phyloP scores from a whole-genome alignment of 1,140 invertebrate genomes.

The Neodiprion virginianus region DNA sequence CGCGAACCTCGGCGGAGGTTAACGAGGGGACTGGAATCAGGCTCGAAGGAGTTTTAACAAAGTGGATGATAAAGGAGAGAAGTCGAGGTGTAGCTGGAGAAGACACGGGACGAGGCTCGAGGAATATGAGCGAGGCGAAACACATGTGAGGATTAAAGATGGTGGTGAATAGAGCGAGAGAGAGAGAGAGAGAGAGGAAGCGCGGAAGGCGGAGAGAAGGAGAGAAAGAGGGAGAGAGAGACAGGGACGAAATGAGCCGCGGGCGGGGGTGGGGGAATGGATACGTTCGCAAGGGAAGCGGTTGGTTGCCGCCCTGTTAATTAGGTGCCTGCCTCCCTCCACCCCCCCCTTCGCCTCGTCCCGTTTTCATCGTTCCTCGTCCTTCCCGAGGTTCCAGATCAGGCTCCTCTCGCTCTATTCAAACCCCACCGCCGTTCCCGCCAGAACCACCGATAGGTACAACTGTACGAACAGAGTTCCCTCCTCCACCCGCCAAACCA shows the following conservation, averaged over 20 bases:
- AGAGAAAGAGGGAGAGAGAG: slow-evolving; percentile 11
- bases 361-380: slow-evolving; percentile 11
- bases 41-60: too few relatives aligned
- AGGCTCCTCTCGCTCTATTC: slow-evolving; percentile 15
- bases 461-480: not conserved
- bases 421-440: not conserved
- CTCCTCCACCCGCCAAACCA: too few relatives aligned
- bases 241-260: not conserved
- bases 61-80: too few relatives aligned
- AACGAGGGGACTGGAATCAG: too few relatives aligned
- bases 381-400: not conserved
- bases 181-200: not conserved
- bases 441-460: not conserved
- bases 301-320: slow-evolving; percentile 1
- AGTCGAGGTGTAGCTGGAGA: too few relatives aligned
- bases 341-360: slow-evolving; percentile 9
- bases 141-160: not conserved
- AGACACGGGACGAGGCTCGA: too few relatives aligned
- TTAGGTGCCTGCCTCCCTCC: slow-evolving; percentile 5
- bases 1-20: too few relatives aligned
- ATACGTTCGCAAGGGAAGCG: not conserved
- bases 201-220: slow-evolving; percentile 23
- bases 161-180: slow-evolving; percentile 15
- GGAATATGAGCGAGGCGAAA: not conserved
- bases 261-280: not conserved